Base-by-base conservation (phyloP, 2,888 invertebrate genomes). In the Agriotes lineatus region DNA sequence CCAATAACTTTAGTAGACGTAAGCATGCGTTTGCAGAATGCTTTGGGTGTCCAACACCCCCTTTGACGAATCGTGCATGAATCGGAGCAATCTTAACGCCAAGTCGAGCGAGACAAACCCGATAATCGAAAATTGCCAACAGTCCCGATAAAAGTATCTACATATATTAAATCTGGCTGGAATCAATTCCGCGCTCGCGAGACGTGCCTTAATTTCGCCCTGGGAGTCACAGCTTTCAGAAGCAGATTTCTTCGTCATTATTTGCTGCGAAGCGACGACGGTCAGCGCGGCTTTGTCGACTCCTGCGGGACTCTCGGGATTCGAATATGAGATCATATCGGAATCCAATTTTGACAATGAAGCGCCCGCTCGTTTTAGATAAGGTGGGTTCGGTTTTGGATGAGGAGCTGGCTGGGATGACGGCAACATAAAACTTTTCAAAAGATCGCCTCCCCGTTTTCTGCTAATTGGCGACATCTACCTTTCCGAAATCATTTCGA, bases 71-170 rank as follows among this genome's bases (percentile, higher is more conserved):
- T 68, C 63, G 68, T 63, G 68, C 68, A 58, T 68, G 62, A 63
- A 62, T 58, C 42, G 67, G 45, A 52, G 62, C 62, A 67, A 62
- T 67, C 62, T 67, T 67, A 58, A 57, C 56, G 52, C 57, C 39
- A 67, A 52, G 57, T 67, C 67, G 67, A 67, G 67, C 67, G 67
- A 62, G 42, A 67, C 67, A 62, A 67, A 62, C 62, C 59, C 61
- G 61, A 67, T 67, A 62, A 67, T 67, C 67, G 67, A 67, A 67
- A 67, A 67, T 67, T 62, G 62, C 67, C 57, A 57, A 58, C 62
- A 67, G 56, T 58, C 33, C 33, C 67, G 50, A 63, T 62, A 67
- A 56, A 60, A 67, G 67, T 67, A 61, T 54, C 54, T 50, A 56
- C 54, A 54, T 63, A 56, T 54, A 63, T 63, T 56, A 63, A 63